These are phyloP conservation scores for Xiphorhynchus elegans DNA, from an alignment of 2,113 vertebrate genomes.

Conservation along the genomic window DNA sequence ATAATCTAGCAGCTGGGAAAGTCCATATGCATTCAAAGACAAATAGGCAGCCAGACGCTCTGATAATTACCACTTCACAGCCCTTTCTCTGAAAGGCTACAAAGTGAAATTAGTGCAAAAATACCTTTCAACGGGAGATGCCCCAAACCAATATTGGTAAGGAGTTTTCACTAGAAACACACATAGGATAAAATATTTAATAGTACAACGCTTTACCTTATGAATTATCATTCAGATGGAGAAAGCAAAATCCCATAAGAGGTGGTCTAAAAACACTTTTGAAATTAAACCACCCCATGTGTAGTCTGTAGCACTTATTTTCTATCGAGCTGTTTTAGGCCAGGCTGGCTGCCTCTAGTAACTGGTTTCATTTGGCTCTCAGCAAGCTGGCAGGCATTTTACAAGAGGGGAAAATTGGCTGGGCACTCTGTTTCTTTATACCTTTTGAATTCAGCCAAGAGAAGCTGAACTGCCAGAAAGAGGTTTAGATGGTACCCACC, in stretches of 20 bases:
- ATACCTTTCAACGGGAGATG: neutral
- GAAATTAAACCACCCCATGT: neutral
- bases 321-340: neutral
- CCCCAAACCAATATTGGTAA: neutral
- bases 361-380: neutral
- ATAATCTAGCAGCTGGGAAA: neutral
- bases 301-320: conserved; percentile 13
- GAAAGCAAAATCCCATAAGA: neutral
- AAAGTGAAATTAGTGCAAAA: neutral
- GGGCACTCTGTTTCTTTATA: neutral
- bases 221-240: neutral
- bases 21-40: neutral
- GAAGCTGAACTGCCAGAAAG: neutral
- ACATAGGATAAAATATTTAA: neutral
- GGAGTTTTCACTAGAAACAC: neutral
- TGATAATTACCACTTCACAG: conserved; percentile 10
- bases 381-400: conserved; percentile 4
- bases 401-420: neutral
- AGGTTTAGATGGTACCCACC: neutral
- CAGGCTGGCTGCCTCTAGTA: neutral
- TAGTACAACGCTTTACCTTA: neutral
- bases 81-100: neutral
- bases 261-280: neutral
- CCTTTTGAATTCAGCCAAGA: neutral
- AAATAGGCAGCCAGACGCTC: neutral